Percentiles rank a stretch among this genome's conserved stretches.
These are phyloP conservation scores for Melanostigma gelatinosum DNA, from an alignment of 2,113 vertebrate genomes.

Conservation along the genomic window DNA sequence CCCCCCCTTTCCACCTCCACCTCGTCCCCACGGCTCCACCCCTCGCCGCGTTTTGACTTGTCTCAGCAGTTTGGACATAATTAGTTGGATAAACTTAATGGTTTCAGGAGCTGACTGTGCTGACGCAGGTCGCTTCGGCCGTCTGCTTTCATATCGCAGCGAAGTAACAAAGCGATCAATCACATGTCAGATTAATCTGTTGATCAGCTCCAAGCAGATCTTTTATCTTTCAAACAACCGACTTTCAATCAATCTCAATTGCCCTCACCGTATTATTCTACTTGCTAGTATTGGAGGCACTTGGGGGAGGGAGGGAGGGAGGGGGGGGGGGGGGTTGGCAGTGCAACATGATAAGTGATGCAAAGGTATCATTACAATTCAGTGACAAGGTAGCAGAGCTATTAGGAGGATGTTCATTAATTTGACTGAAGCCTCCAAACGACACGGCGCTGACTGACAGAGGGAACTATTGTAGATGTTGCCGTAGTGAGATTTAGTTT, in stretches of 20 bases:
- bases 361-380: constrained; percentile 39
- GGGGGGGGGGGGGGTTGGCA: neutral
- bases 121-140: constrained; percentile 30
- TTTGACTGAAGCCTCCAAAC: constrained; percentile 52
- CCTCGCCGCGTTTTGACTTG: constrained; percentile 34
- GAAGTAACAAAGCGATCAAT: neutral
- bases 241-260: neutral
- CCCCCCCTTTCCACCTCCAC: constrained; percentile 32
- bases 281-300: constrained; percentile 12
- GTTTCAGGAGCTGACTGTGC: constrained; percentile 33
- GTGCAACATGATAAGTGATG: constrained; percentile 11
- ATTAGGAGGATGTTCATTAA: constrained; percentile 50
- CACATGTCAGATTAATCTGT: constrained; percentile 1
- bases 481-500: neutral
- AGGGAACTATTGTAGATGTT: constrained; percentile 23
- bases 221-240: constrained; percentile 8
- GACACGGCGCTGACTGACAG: constrained; percentile 31
- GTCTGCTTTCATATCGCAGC: neutral
- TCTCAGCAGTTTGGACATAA: constrained; percentile 63
- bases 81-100: constrained; percentile 51
- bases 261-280: neutral
- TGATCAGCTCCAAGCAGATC: constrained; percentile 8
- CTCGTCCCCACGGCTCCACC: constrained; percentile 37
- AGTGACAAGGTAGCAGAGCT: constrained; percentile 38
- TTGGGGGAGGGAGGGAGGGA: neutral